Base-by-base conservation (phyloP, 2,888 invertebrate species). In the Abscondita cerata region DNA sequence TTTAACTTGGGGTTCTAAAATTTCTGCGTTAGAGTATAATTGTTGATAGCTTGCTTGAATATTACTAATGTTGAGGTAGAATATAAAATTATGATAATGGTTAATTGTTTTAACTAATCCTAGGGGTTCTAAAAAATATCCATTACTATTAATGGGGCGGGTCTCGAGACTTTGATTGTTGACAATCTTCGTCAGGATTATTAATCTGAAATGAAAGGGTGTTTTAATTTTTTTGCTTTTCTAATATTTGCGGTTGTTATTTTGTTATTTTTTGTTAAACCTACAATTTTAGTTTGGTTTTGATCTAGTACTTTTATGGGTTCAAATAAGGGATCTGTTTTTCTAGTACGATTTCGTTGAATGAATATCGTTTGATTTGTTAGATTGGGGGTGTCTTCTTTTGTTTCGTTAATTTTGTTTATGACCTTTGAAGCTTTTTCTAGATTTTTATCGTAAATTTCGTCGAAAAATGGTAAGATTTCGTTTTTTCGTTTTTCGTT, bases 51-150 rank as follows among this genome's bases (percentile, higher is more conserved):
- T 68, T 40, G 54, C n/a, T 20, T 66, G 62, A 62, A 66, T 51
- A 20, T 59, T 38, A 36, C 34, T 68, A 13, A 68, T 54, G 46
- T 68, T 68, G 63, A 66, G 63, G 40, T 68, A 68, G 53, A 68
- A 68, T 52, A 67, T 67, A 51, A 68, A 68, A 16, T 70, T 66
- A 55, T 67, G 70, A 52, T 63, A 70, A 8, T 38, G n/a, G n/a
- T n/a, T n/a, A n/a, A n/a, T n/a, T n/a, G n/a, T n/a, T n/a, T n/a
- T n/a, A n/a, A n/a, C n/a, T 20, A 12, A n/a, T 44, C 66, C 61
- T 44, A 69, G 25, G 8, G 65, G 44, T 62, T 66, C 64, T n/a
- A 54, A n/a, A 20, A 68, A 57, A 48, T 62, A 66, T 31, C 67
- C 64, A 18, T 59, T 62, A 31, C 58, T 52, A 5, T 57, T 34